Evolutionary conservation across 2,797 vertebrate species (phyloP), one percentile per base, ranked within the genome.

Genomic region (Rhinella marina): DNA sequence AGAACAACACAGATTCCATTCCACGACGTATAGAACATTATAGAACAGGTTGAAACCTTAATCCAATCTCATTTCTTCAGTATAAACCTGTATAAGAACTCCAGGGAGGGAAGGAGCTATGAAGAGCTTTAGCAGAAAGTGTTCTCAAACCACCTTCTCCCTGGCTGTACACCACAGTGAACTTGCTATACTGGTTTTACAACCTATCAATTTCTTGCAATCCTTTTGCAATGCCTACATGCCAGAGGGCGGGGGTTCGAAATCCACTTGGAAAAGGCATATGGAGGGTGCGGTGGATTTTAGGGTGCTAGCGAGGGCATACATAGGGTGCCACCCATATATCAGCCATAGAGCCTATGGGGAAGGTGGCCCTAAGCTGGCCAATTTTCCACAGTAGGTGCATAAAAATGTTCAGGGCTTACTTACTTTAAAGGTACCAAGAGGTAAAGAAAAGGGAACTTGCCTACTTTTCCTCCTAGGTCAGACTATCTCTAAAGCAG

Each of bases 111-210:
- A 16, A 50, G 8, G 6, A 76, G 59, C 41, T 19, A 6, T 10
- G 66, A 76, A 76, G 29, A 50, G 19, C 3, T 57, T n/a, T 1
- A 54, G 19, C 23, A 62, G 61, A 76, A 52, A 62, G 57, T 64
- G 6, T 85, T 62, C 61, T 48, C 57, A 14, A 25, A 32, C 32
- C 57, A 73, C 56, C 41, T n/a, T 85, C 83, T 64, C 25, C 64
- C 72, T 27, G 76, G 2, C 17, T 84, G 56, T n/a, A 70, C 62
- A 48, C 9, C 52, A 64, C 27, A 64, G 27, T 16, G 48, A 87
- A 87, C 59, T 68, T 76, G 72, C 81, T 75, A 48, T 68, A 87
- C 86, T 32, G 29, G 86, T 87, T 87, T 56, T 68, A 9, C 86
- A 75, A n/a, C 86, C 80, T 76, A 29, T 82, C 68, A 57, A 57